Evolutionary conservation across 2,888 invertebrate genomes (phyloP).

Genomic region (Punctoribates punctum): DNA sequence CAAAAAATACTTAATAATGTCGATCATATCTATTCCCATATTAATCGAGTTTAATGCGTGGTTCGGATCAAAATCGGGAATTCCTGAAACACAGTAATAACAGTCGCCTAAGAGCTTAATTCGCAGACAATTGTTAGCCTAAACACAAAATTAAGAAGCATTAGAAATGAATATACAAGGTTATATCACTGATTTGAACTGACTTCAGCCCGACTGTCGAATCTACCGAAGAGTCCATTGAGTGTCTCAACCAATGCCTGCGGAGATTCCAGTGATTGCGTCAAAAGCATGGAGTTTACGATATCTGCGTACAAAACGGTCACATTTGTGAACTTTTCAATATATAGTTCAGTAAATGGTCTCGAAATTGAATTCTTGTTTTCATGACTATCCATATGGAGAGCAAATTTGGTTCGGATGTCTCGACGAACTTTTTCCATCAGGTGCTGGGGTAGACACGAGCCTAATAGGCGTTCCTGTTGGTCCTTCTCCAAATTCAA

Average conservation of each 20-base stretch:
- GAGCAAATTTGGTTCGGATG: constrained; percentile 56
- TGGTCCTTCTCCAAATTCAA: constrained; percentile 78
- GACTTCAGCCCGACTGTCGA: constrained; percentile 78
- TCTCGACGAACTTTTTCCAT: constrained; percentile 62
- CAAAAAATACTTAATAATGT: constrained; percentile 73
- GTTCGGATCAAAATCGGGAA: constrained; percentile 68
- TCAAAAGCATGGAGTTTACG: constrained; percentile 84
- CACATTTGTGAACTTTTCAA: constrained; percentile 83
- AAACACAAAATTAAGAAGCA: not conserved
- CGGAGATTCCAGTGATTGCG: constrained; percentile 69
- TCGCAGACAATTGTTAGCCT: constrained; percentile 61
- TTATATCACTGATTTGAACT: not conserved
- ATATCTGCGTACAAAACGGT: constrained; percentile 87
- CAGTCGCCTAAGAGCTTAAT: constrained; percentile 92
- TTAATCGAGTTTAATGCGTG: constrained; percentile 88
- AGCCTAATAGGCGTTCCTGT: constrained; percentile 60
- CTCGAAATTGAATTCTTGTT: constrained; percentile 44
- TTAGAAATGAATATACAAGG: not conserved
- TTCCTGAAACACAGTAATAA: constrained; percentile 86
- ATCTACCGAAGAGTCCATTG: constrained; percentile 83
- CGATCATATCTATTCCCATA: constrained; percentile 84
- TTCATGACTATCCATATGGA: constrained; percentile 38
- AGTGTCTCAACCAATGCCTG: constrained; percentile 77
- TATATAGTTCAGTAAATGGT: constrained; percentile 70
- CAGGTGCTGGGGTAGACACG: constrained; percentile 70